Conservation (phyloP, 2,888 invertebrate genomes). For the Phortica magna region DNA sequence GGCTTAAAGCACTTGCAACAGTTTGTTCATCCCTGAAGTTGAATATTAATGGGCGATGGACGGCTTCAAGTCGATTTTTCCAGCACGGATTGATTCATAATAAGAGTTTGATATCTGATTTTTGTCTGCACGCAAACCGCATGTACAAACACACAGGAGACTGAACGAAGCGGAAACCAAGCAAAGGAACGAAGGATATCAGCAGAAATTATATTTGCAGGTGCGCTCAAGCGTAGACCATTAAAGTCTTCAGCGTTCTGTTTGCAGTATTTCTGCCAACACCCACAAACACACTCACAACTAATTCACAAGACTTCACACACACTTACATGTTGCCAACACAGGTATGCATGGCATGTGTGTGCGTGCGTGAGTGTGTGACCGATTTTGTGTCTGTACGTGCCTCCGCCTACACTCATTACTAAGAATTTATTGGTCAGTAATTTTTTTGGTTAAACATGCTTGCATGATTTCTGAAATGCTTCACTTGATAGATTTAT, state of each 20-base stretch:
- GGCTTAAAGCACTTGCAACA: neutral
- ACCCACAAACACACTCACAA: neutral
- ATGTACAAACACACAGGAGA: neutral
- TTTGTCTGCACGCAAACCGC: slow-evolving; percentile 29
- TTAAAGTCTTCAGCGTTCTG: slow-evolving; percentile 24
- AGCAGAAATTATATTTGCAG: slow-evolving; percentile 22
- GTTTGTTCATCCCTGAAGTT: too few species aligned
- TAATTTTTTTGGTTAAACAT: slow-evolving; percentile 44
- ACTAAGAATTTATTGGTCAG: slow-evolving; percentile 44
- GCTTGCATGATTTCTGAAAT: slow-evolving; percentile 37
- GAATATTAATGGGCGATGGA: neutral
- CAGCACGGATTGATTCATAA: slow-evolving; percentile 34
- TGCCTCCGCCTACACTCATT: slow-evolving; percentile 7
- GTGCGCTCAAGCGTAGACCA: slow-evolving; percentile 37
- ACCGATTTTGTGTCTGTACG: neutral
- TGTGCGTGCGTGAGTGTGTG: neutral
- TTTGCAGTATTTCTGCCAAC: slow-evolving; percentile 1
- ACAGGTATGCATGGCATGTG: neutral
- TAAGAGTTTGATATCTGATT: slow-evolving; percentile 31
- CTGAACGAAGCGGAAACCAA: neutral
- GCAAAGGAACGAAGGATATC: neutral
- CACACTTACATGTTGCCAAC: neutral
- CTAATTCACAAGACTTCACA: neutral
- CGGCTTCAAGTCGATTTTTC: slow-evolving; percentile 1
- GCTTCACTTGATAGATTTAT: slow-evolving; percentile 41